Evolutionary conservation across 2,888 invertebrate species (phyloP).

Genomic region (Cryptus armator): DNA sequence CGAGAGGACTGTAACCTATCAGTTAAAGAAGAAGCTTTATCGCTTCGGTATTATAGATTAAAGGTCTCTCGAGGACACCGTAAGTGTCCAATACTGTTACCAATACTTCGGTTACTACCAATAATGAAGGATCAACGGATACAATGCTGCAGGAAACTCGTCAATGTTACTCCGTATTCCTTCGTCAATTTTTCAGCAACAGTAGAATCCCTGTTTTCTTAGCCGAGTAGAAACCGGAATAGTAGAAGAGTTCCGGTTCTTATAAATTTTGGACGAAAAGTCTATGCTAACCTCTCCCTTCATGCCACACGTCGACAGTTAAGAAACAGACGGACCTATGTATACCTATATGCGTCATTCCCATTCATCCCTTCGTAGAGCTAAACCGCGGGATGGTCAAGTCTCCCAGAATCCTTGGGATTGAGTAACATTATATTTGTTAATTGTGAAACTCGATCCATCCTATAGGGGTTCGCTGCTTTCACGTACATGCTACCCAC

Average conservation of each 20-base stretch:
- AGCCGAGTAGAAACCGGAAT: too few relatives aligned
- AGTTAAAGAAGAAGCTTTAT: constrained; percentile 57
- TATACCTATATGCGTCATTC: constrained; percentile 15
- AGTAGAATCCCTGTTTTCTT: too few relatives aligned
- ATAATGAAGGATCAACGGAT: constrained; percentile 52
- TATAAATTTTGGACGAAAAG: neutral
- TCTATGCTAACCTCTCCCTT: constrained; percentile 20
- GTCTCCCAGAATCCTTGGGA: constrained; percentile 69
- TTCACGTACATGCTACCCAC: constrained; percentile 9
- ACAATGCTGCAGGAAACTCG: too few relatives aligned
- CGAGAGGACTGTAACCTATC: constrained; percentile 39
- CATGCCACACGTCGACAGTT: neutral
- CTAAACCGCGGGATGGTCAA: constrained; percentile 76
- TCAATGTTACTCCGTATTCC: too few relatives aligned
- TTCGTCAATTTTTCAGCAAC: too few relatives aligned
- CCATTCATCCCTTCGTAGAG: constrained; percentile 52
- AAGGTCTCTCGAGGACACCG: constrained; percentile 47
- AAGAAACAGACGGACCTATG: constrained; percentile 1
- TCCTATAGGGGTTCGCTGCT: constrained; percentile 43
- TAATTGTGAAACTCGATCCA: constrained; percentile 83
- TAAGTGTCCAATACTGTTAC: constrained; percentile 40
- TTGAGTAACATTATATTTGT: constrained; percentile 84
- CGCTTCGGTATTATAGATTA: constrained; percentile 61
- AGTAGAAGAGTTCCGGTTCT: too few relatives aligned
- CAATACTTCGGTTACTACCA: constrained; percentile 27